Evolutionary conservation across 1,140 invertebrate species (phyloP).

Genomic region (Micrasema minimum): DNA sequence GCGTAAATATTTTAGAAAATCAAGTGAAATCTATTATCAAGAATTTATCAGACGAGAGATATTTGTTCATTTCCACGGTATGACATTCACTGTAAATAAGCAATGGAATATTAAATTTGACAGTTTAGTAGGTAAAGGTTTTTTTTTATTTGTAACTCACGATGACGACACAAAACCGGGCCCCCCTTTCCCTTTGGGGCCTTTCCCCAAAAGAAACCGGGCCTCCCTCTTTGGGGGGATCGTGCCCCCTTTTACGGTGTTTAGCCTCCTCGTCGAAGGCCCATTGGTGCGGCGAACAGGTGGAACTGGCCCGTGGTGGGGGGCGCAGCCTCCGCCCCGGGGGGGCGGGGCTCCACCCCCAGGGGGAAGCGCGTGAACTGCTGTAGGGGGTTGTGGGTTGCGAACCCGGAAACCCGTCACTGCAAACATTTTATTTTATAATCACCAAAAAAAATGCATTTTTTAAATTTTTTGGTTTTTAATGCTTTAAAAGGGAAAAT

Average conservation of each 20-base stretch:
- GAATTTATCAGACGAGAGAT: no score
- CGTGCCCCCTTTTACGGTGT: constrained; percentile 84
- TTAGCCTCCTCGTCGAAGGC: constrained; percentile 87
- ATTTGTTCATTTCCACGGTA: no score
- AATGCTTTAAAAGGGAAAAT: no score
- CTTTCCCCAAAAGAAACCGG: constrained; percentile 90
- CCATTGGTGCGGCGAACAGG: constrained; percentile 80
- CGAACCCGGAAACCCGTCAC: constrained; percentile 81
- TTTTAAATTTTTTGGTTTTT: no score
- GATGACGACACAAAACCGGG: constrained; percentile 88
- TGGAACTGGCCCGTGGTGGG: constrained; percentile 79
- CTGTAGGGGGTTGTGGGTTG: constrained; percentile 78
- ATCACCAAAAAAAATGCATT: no score
- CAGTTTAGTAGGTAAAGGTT: no score
- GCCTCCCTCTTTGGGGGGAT: constrained; percentile 86
- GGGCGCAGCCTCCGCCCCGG: constrained; percentile 60
- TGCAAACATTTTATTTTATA: no score
- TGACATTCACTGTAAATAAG: no score
- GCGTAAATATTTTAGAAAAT: no score
- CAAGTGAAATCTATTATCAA: no score
- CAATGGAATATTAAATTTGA: no score
- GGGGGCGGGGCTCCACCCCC: constrained; percentile 74
- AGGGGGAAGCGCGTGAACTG: constrained; percentile 86
- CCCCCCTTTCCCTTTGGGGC: constrained; percentile 80
- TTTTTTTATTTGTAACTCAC: constrained; percentile 58